Conservation (phyloP, 2,113 vertebrate species). For the Crotalus tigris region DNA sequence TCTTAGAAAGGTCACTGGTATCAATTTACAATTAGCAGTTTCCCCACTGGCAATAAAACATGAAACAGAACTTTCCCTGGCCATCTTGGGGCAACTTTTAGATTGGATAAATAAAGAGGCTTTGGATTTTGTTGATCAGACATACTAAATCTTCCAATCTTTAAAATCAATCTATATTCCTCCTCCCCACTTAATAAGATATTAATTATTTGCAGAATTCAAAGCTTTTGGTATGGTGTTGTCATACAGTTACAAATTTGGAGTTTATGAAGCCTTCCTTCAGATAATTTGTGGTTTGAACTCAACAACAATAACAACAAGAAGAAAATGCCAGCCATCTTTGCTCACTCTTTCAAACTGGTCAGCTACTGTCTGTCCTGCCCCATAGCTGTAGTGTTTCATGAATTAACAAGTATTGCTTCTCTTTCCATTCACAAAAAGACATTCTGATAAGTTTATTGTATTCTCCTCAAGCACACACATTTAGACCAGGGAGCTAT, state of each 20-base stretch:
- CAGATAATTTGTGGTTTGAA: neutral
- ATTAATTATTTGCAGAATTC: neutral
- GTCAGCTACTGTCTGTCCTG: neutral
- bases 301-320: neutral
- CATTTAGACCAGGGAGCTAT: neutral
- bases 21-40: neutral
- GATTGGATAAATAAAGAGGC: too few species aligned
- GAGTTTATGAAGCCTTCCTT: neutral
- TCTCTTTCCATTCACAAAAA: neutral
- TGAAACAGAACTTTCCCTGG: neutral
- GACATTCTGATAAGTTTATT: neutral
- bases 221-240: neutral
- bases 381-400: neutral
- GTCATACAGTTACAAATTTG: neutral
- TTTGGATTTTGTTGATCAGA: too few species aligned
- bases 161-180: neutral
- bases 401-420: neutral
- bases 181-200: neutral
- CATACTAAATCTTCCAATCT: neutral
- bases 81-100: neutral
- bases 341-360: neutral
- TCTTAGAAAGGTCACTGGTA: too few species aligned
- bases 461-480: neutral
- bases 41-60: neutral
- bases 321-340: neutral